phyloP scores from a whole-genome alignment of 2,888 invertebrate species.

The Zhuqinia jingwanae region DNA sequence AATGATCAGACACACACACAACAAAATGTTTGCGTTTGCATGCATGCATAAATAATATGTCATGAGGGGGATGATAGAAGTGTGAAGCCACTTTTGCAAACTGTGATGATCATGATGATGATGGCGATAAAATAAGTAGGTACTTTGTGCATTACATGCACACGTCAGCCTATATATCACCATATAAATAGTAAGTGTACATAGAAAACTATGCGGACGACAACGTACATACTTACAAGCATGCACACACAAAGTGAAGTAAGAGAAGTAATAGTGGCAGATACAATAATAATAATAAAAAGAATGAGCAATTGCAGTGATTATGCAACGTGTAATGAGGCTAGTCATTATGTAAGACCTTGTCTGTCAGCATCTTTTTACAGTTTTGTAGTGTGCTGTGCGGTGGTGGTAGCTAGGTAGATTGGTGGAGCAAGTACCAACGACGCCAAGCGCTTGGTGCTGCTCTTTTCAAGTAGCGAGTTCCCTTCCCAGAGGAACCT shows the following conservation, averaged over 20 bases:
- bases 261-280: background rate
- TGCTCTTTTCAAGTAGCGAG: constrained; percentile 34
- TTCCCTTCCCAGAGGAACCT: constrained; percentile 72
- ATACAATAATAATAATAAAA: constrained; percentile 25
- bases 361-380: constrained; percentile 71
- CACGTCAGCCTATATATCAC: constrained; percentile 10
- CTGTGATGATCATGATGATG: background rate
- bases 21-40: background rate
- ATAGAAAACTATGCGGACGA: background rate
- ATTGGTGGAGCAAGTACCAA: background rate
- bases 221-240: background rate
- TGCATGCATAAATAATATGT: constrained; percentile 13
- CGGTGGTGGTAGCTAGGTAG: background rate
- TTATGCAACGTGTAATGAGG: constrained; percentile 73
- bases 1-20: background rate
- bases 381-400: constrained; percentile 16
- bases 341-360: constrained; percentile 74
- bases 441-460: too few relatives aligned
- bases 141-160: background rate
- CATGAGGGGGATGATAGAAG: too few relatives aligned
- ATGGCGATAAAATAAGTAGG: background rate
- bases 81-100: constrained; percentile 16
- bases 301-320: constrained; percentile 67
- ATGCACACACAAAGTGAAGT: background rate
- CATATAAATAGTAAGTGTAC: background rate